Conservation (phyloP, 2,888 invertebrate genomes). For the Lasioglossum zephyrum region DNA sequence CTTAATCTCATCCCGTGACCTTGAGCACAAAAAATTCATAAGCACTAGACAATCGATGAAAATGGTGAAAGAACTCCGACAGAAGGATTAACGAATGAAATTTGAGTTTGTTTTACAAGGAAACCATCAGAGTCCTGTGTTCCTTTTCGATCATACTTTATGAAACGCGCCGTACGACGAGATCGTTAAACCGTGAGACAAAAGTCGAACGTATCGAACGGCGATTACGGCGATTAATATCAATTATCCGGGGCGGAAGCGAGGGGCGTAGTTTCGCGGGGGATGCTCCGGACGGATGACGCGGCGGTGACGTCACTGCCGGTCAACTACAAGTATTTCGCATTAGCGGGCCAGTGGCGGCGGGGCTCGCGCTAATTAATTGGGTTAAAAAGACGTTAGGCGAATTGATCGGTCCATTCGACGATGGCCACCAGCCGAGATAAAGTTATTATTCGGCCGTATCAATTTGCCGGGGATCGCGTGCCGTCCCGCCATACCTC, state of each 20-base stretch:
- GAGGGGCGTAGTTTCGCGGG: slow-evolving; percentile 64
- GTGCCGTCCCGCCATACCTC: slow-evolving; percentile 68
- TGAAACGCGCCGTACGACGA: background rate
- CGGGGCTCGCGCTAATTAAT: slow-evolving; percentile 78
- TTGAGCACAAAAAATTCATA: background rate
- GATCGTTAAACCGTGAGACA: background rate
- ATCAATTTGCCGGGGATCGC: slow-evolving; percentile 70
- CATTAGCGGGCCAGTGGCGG: slow-evolving; percentile 75
- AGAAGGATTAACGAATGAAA: background rate
- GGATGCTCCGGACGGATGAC: slow-evolving; percentile 66
- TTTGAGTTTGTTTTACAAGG: background rate
- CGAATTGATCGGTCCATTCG: slow-evolving; percentile 79
- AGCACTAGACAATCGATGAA: background rate
- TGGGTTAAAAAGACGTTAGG: slow-evolving; percentile 83
- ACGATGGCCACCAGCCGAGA: slow-evolving; percentile 62
- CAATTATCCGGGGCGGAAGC: slow-evolving; percentile 80
- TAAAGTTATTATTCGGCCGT: slow-evolving; percentile 76
- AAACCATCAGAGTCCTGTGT: background rate
- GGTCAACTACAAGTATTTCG: slow-evolving; percentile 84
- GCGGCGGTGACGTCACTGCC: slow-evolving; percentile 82
- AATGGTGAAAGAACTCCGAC: background rate
- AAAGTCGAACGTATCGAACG: slow-evolving; percentile 54
- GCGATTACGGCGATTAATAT: slow-evolving; percentile 79
- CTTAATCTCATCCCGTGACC: no score
- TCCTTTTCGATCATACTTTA: background rate